Base-by-base conservation (phyloP, 2,113 vertebrate genomes). In the Psilopsiagon aurifrons region DNA sequence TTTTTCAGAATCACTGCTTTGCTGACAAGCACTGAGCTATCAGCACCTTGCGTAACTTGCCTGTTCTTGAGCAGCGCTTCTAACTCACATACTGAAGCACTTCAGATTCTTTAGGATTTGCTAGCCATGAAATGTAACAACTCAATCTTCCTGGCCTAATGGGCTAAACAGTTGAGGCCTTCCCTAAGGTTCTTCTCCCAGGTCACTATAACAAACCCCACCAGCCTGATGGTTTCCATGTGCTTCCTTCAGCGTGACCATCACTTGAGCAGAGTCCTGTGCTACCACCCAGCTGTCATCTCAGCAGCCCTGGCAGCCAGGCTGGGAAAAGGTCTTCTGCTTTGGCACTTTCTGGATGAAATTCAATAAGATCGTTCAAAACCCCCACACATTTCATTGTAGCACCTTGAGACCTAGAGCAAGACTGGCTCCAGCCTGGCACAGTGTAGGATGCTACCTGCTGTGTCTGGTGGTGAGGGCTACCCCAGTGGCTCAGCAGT, bases 401-500 rank as follows among this genome's bases (percentile, higher is more conserved):
- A 31, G n/a, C 5, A 51, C 17, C 9, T n/a, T 0, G 8, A 92
- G 52, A 68, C 13, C 11, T 64, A 31, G 39, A 86, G 37, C 47
- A 60, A 29, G 62, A 28, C 66, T 1, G 2, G 17, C 17, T 83
- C n/a, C 44, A 77, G 39, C 52, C 16, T 22, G 63, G 52, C 59
- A 28, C 37, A 63, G n/a, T 31, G 12, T 0, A 1, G 57, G 79
- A n/a, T 57, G 25, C 55, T 85, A 20, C 46, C 17, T 0, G 2
- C 3, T 5, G n/a, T 13, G 24, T 44, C 44, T 84, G 49, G 47
- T 43, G 52, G 29, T 2, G 3, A 64, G 63, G 23, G 68, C 47
- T 37, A 9, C 27, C 20, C 23, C 2, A 5, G 17, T 3, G 7
- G 29, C 23, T 10, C 51, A 52, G 74, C 37, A 4, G 0, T 0